Base-by-base conservation (phyloP, 2,888 invertebrate species). In the Standfussiana lucernea region DNA sequence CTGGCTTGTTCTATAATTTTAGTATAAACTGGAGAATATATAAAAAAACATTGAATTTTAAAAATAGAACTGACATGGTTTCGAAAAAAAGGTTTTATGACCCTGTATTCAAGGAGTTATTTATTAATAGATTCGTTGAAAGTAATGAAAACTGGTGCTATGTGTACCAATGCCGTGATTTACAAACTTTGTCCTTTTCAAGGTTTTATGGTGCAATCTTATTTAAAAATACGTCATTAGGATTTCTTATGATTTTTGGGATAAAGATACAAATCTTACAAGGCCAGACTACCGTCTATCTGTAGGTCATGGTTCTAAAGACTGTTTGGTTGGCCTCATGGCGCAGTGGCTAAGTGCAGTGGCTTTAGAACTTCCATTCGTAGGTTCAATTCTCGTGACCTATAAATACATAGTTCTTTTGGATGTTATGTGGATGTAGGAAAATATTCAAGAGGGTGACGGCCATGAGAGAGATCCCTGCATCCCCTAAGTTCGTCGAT, bases 181-280 rank as follows among this genome's bases (percentile, higher is more conserved):
- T 28, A 13, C 3, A 21, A 42, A 53, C 0, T 61, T 15, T 66
- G 78, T 32, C 32, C 47, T 67, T 32, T 13, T 10, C 3, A 61
- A 79, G 80, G 79, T 69, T 35, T 7, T 50, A 59, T 80, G 35
- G 6, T 77, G 83, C 50, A 80, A 80, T 80, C 3, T 24, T 4
- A 13, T 37, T 42, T 1, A 32, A 32, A 61, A 66, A 15, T 42
- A 13, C 64, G 35, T 74, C 66, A 75, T 5, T n/a, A n/a, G 15
- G 21, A 32, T 45, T 77, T 64, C 7, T 64, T 24, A 11, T 64
- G 1, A 72, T 53, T 64, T 80, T 80, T 73, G 21, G n/a, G 32
- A 37, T 62, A 21, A 1, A 18, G 2, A 62, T n/a, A 45, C 24
- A 32, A 45, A 66, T 18, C 13, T n/a, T 40, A 8, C 37, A 77